Evolutionary conservation across 2,797 vertebrate genomes (phyloP).

Genomic region (Coendou prehensilis): DNA sequence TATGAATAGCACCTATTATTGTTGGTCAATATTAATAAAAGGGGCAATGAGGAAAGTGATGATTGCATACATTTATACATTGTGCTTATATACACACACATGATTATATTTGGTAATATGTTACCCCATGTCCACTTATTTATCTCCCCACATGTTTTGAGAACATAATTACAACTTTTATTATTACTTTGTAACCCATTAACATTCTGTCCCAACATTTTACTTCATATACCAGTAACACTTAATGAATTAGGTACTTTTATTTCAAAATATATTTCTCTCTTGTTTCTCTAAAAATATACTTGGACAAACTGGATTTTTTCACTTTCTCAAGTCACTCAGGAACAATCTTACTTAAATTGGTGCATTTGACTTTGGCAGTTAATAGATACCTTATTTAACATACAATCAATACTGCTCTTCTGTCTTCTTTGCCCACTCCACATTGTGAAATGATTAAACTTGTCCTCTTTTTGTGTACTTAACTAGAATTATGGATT

Average conservation of each 20-base stretch:
- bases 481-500: neutral
- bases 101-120: neutral
- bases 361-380: neutral
- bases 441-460: neutral
- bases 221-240: neutral
- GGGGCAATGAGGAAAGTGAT: neutral
- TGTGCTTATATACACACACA: neutral
- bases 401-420: neutral
- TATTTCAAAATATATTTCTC: neutral
- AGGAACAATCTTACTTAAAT: neutral
- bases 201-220: neutral
- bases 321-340: neutral
- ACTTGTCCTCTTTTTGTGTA: neutral
- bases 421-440: neutral
- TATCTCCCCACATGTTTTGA: neutral
- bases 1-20: neutral
- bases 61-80: neutral
- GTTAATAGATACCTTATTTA: neutral
- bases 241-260: constrained; percentile 3
- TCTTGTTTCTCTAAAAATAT: neutral
- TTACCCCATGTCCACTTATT: neutral
- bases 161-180: neutral
- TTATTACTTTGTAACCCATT: neutral
- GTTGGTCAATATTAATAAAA: neutral
- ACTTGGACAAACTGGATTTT: neutral